These are phyloP conservation scores for Hycleus phaleratus DNA, from an alignment of 1,140 invertebrate genomes.

Conservation along the genomic window DNA sequence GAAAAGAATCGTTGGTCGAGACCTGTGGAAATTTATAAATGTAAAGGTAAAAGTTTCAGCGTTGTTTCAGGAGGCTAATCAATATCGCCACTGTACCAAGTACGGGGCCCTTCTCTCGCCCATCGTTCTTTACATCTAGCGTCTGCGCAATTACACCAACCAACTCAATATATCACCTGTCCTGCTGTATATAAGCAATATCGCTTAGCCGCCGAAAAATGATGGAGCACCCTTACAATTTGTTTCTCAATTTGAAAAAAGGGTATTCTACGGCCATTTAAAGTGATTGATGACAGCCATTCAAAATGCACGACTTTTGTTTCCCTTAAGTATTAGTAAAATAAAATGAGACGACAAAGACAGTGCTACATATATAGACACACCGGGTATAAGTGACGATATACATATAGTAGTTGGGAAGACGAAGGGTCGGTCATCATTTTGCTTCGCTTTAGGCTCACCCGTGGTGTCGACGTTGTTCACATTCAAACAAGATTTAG, in stretches of 20 bases:
- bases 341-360: not conserved
- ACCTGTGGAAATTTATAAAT: slow-evolving; percentile 4
- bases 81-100: slow-evolving; percentile 19
- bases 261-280: slow-evolving; percentile 16
- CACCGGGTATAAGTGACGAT: not conserved
- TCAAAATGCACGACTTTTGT: slow-evolving; percentile 26
- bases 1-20: too few species aligned
- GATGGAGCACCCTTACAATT: slow-evolving; percentile 23
- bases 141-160: slow-evolving; percentile 1
- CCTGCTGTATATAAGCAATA: slow-evolving; percentile 16
- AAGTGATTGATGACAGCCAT: slow-evolving; percentile 22
- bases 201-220: slow-evolving; percentile 19
- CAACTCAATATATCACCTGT: slow-evolving; percentile 24
- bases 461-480: slow-evolving; percentile 9
- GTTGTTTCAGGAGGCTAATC: slow-evolving; percentile 11
- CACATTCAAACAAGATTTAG: slow-evolving; percentile 21
- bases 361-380: not conserved
- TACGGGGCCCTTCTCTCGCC: slow-evolving; percentile 3
- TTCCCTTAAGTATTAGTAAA: slow-evolving; percentile 18
- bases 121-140: not conserved
- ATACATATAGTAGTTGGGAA: not conserved
- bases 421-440: slow-evolving; percentile 13
- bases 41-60: slow-evolving; percentile 15
- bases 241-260: slow-evolving; percentile 20
- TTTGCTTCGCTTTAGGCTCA: slow-evolving; percentile 8